A percentile compares a stretch with the other conserved stretches of the same genome.
Conservation (phyloP, 2,113 vertebrate species). For the Microtus montanus region DNA sequence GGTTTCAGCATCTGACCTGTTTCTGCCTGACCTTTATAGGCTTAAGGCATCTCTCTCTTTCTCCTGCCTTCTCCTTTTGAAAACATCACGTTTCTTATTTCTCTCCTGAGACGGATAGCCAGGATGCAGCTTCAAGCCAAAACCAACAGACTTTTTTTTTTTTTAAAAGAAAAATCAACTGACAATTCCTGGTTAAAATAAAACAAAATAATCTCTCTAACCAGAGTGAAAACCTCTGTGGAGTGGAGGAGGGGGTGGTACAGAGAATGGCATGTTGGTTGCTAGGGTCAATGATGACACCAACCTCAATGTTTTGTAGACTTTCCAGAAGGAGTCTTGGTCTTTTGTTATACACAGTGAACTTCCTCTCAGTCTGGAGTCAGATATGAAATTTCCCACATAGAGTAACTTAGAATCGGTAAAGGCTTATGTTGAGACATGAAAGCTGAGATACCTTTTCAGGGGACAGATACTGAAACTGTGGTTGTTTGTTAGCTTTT, state of each 20-base stretch:
- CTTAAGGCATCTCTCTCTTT: background rate
- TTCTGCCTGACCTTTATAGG: background rate
- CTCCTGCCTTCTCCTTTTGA: background rate
- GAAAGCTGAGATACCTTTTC: conserved; percentile 15
- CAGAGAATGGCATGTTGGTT: background rate
- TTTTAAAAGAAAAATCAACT: background rate
- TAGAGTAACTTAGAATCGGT: background rate
- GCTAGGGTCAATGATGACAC: background rate
- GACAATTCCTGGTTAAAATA: conserved; percentile 15
- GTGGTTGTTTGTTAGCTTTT: background rate
- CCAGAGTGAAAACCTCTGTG: background rate
- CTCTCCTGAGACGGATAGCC: background rate
- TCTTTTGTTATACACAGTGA: conserved; percentile 16
- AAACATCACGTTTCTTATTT: background rate
- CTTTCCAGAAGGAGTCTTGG: conserved; percentile 17
- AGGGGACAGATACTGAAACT: background rate
- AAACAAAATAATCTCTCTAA: background rate
- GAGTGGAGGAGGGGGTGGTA: background rate
- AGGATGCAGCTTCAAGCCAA: conserved; percentile 36
- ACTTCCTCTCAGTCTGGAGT: background rate
- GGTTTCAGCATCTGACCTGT: background rate
- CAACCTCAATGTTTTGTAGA: background rate
- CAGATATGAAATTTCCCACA: background rate
- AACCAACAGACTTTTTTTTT: background rate
- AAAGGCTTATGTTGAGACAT: background rate